These are phyloP conservation scores for Xylocampa areola DNA, from an alignment of 2,888 invertebrate genomes.

Conservation along the genomic window DNA sequence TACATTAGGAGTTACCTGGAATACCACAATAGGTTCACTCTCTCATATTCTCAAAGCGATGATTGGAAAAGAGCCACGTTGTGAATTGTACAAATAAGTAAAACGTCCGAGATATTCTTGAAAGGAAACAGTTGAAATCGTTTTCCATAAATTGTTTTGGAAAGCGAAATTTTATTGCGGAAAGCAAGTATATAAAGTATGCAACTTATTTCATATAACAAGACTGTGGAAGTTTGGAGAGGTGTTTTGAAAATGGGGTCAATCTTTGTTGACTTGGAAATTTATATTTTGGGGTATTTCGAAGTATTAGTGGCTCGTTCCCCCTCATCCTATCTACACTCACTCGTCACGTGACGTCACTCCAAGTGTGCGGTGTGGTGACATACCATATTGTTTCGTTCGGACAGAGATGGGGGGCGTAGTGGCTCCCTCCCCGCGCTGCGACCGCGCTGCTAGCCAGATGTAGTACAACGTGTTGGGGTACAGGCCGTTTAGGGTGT, in stretches of 20 bases:
- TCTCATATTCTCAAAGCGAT: conserved; percentile 72
- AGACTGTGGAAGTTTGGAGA: conserved; percentile 11
- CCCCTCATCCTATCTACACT: conserved; percentile 52
- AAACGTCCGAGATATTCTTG: conserved; percentile 20
- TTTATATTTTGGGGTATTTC: not conserved
- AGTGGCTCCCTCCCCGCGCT: conserved; percentile 98
- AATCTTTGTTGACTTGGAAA: not conserved
- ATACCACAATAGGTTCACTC: conserved; percentile 77
- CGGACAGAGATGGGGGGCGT: conserved; percentile 98
- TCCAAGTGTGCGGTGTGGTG: conserved; percentile 49
- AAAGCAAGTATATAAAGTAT: conserved; percentile 18
- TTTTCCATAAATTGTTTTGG: conserved; percentile 43
- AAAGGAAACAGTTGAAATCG: conserved; percentile 31
- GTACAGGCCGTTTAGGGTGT: conserved; percentile 96
- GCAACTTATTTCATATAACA: conserved; percentile 27
- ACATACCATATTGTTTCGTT: conserved; percentile 99
- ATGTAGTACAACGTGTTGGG: conserved; percentile 99
- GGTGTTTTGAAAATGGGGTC: conserved; percentile 5
- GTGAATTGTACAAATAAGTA: conserved; percentile 29
- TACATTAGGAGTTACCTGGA: conserved; percentile 86
- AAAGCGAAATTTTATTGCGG: conserved; percentile 26
- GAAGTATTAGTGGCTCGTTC: conserved; percentile 35
- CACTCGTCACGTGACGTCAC: conserved; percentile 61
- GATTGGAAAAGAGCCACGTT: conserved; percentile 64
- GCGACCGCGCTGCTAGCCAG: conserved; percentile 98